Conservation (phyloP, 2,113 vertebrate genomes). For the Ellobius talpinus region DNA sequence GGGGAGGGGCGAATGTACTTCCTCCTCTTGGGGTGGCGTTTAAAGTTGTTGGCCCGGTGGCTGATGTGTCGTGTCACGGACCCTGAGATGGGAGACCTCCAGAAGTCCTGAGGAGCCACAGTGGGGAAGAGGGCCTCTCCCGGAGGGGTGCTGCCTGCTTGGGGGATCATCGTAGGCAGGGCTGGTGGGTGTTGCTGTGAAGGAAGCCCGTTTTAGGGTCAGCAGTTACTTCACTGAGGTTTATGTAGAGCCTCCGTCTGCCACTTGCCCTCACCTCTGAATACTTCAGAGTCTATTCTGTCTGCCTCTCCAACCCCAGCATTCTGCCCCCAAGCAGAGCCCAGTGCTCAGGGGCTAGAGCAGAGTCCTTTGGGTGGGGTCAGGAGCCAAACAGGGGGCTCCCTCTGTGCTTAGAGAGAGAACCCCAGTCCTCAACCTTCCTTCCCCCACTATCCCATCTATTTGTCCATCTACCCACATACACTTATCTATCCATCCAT, state of each 20-base stretch:
- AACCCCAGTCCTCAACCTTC: accelerated
- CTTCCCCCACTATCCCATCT: neutral
- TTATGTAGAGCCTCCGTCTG: neutral
- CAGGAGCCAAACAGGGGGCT: accelerated
- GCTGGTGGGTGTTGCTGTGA: neutral
- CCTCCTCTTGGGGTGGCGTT: conserved; percentile 95
- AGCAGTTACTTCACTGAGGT: neutral
- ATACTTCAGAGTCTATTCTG: neutral
- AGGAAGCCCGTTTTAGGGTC: conserved; percentile 4
- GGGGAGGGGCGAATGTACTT: conserved; percentile 95
- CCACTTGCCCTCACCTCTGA: neutral
- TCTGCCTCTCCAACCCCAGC: neutral
- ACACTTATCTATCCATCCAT: neutral
- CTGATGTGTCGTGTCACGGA: conserved; percentile 94
- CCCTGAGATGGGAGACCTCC: conserved; percentile 90
- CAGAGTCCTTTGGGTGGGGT: neutral
- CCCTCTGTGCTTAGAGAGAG: too few species aligned
- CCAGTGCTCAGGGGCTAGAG: neutral
- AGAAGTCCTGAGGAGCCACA: conserved; percentile 90
- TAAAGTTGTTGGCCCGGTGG: conserved; percentile 98
- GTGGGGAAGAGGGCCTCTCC: conserved; percentile 90
- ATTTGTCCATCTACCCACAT: neutral
- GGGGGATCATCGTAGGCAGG: conserved; percentile 88
- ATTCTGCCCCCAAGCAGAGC: neutral
- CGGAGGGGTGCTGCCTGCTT: conserved; percentile 89